phyloP scores from a whole-genome alignment of 2,797 vertebrate genomes.

The Microctenopoma steveboyesi region DNA sequence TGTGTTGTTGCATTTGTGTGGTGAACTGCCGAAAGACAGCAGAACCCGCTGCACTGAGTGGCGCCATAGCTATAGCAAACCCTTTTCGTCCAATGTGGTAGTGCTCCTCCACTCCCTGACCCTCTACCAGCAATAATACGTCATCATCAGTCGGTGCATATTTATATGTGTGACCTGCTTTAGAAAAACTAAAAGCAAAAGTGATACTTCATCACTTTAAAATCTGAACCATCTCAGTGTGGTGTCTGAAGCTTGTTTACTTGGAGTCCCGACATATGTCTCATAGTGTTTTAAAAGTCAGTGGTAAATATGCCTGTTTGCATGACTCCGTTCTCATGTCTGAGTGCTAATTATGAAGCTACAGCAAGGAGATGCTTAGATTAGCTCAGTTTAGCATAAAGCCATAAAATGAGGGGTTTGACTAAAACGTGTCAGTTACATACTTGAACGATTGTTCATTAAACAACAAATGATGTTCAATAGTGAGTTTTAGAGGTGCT shows the following conservation, averaged over 20 bases:
- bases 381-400: not conserved
- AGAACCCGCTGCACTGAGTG: constrained; percentile 12
- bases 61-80: constrained; percentile 48
- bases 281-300: too few species aligned
- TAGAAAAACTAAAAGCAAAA: not conserved
- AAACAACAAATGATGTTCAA: too few species aligned
- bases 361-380: not conserved
- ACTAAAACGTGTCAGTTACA: too few species aligned
- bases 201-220: constrained; percentile 22
- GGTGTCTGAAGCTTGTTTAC: not conserved
- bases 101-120: constrained; percentile 17
- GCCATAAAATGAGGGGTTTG: too few species aligned
- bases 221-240: not conserved
- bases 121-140: constrained; percentile 56
- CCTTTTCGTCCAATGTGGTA: constrained; percentile 2
- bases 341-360: not conserved
- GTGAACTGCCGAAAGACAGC: constrained; percentile 10
- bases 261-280: too few species aligned
- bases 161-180: not conserved
- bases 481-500: not conserved
- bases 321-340: too few species aligned
- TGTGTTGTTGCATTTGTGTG: constrained; percentile 13
- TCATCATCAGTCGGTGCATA: not conserved
- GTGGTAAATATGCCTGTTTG: not conserved
- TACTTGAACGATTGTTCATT: too few species aligned